Conservation (phyloP, 2,113 vertebrate species). For the Mobula hypostoma region DNA sequence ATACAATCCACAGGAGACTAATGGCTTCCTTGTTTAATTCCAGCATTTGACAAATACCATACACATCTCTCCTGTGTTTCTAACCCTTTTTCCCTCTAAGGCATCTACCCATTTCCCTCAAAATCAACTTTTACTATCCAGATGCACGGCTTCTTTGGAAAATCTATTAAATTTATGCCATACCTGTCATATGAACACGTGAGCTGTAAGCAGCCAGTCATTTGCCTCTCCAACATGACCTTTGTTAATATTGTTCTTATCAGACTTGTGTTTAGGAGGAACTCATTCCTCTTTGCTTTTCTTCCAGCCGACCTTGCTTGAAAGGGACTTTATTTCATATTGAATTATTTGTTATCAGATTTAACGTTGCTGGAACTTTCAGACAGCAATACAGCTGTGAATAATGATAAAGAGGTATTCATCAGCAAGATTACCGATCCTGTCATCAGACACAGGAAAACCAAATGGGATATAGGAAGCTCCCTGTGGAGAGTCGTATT, state of each 20-base stretch:
- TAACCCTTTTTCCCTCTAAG: background rate
- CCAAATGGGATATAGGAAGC: background rate
- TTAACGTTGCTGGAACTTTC: background rate
- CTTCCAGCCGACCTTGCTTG: background rate
- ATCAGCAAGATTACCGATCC: background rate
- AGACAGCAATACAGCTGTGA: background rate
- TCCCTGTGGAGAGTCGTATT: background rate
- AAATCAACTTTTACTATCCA: background rate
- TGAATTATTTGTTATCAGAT: background rate
- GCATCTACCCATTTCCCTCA: background rate
- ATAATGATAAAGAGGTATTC: background rate
- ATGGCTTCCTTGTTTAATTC: background rate
- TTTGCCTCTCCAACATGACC: background rate
- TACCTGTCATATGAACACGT: background rate
- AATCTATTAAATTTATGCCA: background rate
- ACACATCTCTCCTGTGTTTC: background rate
- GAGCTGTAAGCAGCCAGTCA: background rate
- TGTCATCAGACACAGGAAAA: no score
- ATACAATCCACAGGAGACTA: background rate
- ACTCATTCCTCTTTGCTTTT: background rate
- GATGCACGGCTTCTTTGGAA: background rate
- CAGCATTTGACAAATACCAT: background rate
- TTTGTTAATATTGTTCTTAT: constrained; percentile 3
- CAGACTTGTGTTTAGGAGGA: background rate
- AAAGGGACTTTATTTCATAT: background rate